Percentiles rank a stretch among this genome's conserved stretches.
phyloP scores from a whole-genome alignment of 2,797 vertebrate species.

The Leontopithecus rosalia region DNA sequence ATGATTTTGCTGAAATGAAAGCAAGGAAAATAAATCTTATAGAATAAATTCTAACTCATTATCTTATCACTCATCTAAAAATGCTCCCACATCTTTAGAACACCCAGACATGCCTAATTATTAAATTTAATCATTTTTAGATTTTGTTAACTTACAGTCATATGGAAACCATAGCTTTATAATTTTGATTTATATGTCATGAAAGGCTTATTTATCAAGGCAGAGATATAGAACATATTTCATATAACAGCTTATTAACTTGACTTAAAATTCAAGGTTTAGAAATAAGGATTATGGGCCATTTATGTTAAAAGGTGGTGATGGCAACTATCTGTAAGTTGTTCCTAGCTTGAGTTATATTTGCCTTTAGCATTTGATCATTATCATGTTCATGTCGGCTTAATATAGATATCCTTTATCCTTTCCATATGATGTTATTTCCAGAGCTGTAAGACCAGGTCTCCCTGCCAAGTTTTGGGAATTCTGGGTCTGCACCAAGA shows the following conservation, averaged over 20 bases:
- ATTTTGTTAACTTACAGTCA: neutral
- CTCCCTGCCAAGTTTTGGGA: neutral
- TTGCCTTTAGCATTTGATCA: neutral
- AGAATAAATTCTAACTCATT: neutral
- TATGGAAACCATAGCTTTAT: neutral
- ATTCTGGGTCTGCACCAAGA: neutral
- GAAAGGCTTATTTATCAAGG: neutral
- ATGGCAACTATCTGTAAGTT: neutral
- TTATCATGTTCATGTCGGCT: neutral
- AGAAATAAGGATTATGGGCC: neutral
- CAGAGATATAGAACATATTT: neutral
- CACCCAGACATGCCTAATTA: neutral
- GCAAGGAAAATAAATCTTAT: slow-evolving; percentile 11
- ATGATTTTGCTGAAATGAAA: slow-evolving; percentile 1
- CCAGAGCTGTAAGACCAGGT: neutral
- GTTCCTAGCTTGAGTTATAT: neutral
- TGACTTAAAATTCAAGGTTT: neutral
- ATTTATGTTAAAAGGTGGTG: neutral
- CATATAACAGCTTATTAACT: neutral
- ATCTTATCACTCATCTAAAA: neutral
- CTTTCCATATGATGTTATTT: neutral
- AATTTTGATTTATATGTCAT: neutral
- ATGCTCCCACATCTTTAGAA: neutral
- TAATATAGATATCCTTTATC: neutral
- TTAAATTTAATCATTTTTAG: neutral